Evolutionary conservation across 2,888 invertebrate genomes (phyloP), one percentile per base, ranked within the genome.

Genomic region (Lithodes maja): DNA sequence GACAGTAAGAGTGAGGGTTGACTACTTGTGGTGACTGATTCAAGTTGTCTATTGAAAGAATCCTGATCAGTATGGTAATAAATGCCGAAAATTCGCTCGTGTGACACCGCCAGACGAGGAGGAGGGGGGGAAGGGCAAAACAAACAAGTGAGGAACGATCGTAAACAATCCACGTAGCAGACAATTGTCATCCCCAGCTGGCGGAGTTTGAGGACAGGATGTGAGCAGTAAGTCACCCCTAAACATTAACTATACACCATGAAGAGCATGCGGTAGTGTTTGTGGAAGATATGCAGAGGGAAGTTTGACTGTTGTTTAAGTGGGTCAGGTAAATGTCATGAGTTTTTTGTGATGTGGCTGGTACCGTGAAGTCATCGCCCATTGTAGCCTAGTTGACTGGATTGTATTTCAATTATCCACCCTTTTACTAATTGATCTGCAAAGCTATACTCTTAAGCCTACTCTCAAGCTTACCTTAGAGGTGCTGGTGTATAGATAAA

Each of bases 151-250:
- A 71, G 3, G 2, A 71, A n/a, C 71, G n/a, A 71, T n/a, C 17
- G 71, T 71, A 71, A 71, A 71, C 71, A 71, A 71, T 71, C 71
- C 71, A 71, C 71, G 71, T 71, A 71, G 71, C 71, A 71, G 71
- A 71, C 17, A 71, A 71, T 71, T 71, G 71, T 71, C 71, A 71
- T 71, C 71, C 15, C 71, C 71, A 71, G 71, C 71, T 71, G 71
- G 71, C n/a, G 71, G 71, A n/a, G 71, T 17, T 3, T 5, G 17
- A 17, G 71, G 71, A 12, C 15, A 71, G 71, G 71, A 71, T 71
- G 71, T 71, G 71, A 71, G 17, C 71, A 71, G 3, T 71, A n/a
- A 17, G 71, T 71, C 12, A 71, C n/a, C 5, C 5, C 61, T 0
- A 12, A 61, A 61, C 0, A 7, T 12, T 7, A 61, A 61, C 1